Base-by-base conservation (phyloP, 2,797 vertebrate genomes). In the Neosalanx taihuensis region DNA sequence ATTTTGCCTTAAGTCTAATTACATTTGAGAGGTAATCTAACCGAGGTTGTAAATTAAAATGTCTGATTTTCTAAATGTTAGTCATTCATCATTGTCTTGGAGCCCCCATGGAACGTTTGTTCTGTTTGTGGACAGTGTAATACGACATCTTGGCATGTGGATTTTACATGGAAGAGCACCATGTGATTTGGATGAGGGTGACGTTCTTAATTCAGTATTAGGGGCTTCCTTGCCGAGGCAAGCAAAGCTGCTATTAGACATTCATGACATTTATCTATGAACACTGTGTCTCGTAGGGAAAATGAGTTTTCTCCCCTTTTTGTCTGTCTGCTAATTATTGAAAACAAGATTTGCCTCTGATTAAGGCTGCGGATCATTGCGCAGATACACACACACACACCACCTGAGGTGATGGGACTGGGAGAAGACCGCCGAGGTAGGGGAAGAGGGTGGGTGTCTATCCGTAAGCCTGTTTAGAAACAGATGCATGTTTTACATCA, bases 321-420 rank as follows among this genome's bases (percentile, higher is more conserved):
- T 82, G 82, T 86, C 78, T 81, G 83, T 84, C 86, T 80, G 88
- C 84, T 91, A 91, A 92, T 93, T 92, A 91, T 91, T 85, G 86
- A 90, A 92, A 93, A 91, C 73, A 82, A 90, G 89, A 92, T 92
- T 91, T 90, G 78, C 76, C 67, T 83, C 80, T 91, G 88, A 92
- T 93, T 92, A 92, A 86, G 79, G 79, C 67, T 79, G 81, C 72
- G 62, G 85, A 86, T 88, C 74, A 72, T 88, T 90, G 82, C 78
- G 74, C 79, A 86, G 82, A 83, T 81, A 83, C 82, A 81, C 78
- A 88, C 84, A 81, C 79, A 77, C 74, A 83, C 65, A 87, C 78
- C 90, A 89, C 86, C 84, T 84, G 80, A 83, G 86, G 85, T 87
- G 77, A 84, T 56, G 35, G 64, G 70, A 81, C 6, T 72, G 66